phyloP scores from a whole-genome alignment of 2,888 invertebrate genomes.

The Synanthedon myopaeformis region DNA sequence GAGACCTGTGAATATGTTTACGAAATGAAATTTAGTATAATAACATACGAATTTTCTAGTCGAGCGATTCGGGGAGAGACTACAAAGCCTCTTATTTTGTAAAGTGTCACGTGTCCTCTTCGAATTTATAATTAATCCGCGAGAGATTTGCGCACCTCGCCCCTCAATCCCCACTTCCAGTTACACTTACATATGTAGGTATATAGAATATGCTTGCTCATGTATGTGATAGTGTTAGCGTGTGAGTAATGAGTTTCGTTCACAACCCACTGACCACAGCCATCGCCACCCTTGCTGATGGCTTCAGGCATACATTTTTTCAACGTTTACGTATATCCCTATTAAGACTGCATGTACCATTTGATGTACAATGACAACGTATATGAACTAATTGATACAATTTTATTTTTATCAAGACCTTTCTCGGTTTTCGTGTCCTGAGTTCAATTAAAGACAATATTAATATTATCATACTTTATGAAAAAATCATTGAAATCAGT shows the following conservation, averaged over 20 bases:
- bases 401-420: no score
- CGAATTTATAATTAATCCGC: constrained; percentile 3
- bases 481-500: no score
- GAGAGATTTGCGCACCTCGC: not conserved
- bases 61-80: not conserved
- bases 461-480: no score
- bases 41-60: not conserved
- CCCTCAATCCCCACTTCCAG: not conserved
- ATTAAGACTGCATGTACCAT: no score
- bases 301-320: not conserved
- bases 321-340: not conserved
- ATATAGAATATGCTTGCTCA: not conserved
- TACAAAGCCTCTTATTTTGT: not conserved
- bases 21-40: no score
- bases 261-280: not conserved
- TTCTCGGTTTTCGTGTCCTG: no score
- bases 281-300: not conserved
- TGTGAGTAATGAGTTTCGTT: not conserved
- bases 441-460: no score
- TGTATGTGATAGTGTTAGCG: not conserved
- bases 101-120: not conserved
- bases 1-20: no score
- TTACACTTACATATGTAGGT: not conserved
- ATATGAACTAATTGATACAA: no score
- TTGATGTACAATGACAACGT: no score